Percentiles rank a stretch among this genome's conserved stretches.
Evolutionary conservation across 1,140 invertebrate species (phyloP).

Genomic region (Monomorium pharaonis): DNA sequence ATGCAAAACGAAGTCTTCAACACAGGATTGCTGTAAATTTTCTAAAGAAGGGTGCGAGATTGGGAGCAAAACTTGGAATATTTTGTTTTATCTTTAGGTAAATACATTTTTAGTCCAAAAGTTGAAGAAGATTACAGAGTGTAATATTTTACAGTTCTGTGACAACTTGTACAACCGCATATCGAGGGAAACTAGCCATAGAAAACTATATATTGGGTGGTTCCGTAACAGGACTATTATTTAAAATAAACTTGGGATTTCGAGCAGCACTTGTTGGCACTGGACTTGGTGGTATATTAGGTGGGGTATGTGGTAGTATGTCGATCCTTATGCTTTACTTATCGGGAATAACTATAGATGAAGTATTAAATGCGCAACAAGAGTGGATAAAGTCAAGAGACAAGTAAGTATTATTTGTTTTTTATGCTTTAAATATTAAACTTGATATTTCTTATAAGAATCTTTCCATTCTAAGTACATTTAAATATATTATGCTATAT

Average conservation of each 20-base stretch:
- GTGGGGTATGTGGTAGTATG: constrained; percentile 84
- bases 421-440: constrained; percentile 5
- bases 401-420: constrained; percentile 40
- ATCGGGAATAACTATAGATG: constrained; percentile 85
- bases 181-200: constrained; percentile 88
- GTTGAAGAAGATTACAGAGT: constrained; percentile 1
- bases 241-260: constrained; percentile 88
- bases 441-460: neutral
- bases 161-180: constrained; percentile 87
- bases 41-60: constrained; percentile 88
- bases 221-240: constrained; percentile 87
- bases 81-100: constrained; percentile 89
- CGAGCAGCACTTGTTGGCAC: constrained; percentile 88
- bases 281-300: constrained; percentile 84
- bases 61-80: constrained; percentile 87
- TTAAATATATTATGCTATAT: neutral
- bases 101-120: constrained; percentile 60
- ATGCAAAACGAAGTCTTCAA: constrained; percentile 90
- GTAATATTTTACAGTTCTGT: constrained; percentile 84
- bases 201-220: constrained; percentile 89
- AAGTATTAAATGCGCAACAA: constrained; percentile 72
- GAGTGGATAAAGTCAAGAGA: neutral
- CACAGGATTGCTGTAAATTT: constrained; percentile 88
- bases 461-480: neutral
- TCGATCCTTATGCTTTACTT: constrained; percentile 84